These are phyloP conservation scores for Cerastis leucographa DNA, from an alignment of 2,888 invertebrate species.

Conservation along the genomic window DNA sequence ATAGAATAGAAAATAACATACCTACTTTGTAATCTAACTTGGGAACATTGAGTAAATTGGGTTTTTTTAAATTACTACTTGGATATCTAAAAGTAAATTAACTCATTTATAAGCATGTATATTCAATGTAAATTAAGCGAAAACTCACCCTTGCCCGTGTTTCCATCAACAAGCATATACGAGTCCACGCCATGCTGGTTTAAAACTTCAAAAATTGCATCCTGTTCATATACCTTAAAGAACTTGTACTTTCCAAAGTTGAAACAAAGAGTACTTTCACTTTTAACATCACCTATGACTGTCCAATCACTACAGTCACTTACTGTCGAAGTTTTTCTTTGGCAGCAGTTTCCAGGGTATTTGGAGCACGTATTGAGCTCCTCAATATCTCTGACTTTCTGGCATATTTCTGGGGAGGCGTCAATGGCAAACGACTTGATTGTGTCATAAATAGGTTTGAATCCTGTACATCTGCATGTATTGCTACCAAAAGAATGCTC, in stretches of 20 bases:
- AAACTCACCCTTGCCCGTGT: slow-evolving; percentile 92
- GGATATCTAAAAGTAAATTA: background rate
- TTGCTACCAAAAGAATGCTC: slow-evolving; percentile 94
- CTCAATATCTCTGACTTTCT: slow-evolving; percentile 88
- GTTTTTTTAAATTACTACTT: background rate
- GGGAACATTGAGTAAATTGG: background rate
- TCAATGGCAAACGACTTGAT: slow-evolving; percentile 93
- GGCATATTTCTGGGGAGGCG: slow-evolving; percentile 88
- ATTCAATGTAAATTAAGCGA: background rate
- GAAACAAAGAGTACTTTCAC: slow-evolving; percentile 81
- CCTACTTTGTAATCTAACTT: background rate
- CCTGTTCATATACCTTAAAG: slow-evolving; percentile 85
- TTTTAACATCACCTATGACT: slow-evolving; percentile 69
- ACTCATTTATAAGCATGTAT: background rate
- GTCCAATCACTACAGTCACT: slow-evolving; percentile 80
- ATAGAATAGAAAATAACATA: background rate
- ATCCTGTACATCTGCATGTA: slow-evolving; percentile 95
- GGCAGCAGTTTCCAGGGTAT: slow-evolving; percentile 74
- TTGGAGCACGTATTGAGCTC: slow-evolving; percentile 77
- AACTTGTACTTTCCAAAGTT: slow-evolving; percentile 87
- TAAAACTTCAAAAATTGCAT: slow-evolving; percentile 87
- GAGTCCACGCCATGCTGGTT: slow-evolving; percentile 81
- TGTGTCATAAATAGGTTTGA: slow-evolving; percentile 94
- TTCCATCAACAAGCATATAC: slow-evolving; percentile 92
- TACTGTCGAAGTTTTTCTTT: slow-evolving; percentile 76